Evolutionary conservation across 2,113 vertebrate genomes (phyloP).

Genomic region (Glaucidium brasilianum): DNA sequence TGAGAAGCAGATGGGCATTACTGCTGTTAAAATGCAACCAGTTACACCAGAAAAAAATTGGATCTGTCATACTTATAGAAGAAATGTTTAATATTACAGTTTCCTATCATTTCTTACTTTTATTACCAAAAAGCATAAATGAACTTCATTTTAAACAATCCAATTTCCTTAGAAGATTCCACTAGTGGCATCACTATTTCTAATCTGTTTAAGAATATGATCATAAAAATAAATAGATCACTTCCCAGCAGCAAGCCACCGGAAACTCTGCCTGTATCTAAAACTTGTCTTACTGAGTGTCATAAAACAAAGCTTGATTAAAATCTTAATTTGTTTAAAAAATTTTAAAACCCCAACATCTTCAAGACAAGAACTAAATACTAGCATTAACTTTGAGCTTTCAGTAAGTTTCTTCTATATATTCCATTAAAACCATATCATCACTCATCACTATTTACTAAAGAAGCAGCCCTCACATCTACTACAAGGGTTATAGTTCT

Average conservation of each 20-base stretch:
- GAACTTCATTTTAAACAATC: background rate
- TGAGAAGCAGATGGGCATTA: conserved; percentile 51
- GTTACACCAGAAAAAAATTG: background rate
- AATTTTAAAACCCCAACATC: background rate
- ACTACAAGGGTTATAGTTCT: background rate
- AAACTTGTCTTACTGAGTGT: background rate
- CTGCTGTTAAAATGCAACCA: conserved; percentile 34
- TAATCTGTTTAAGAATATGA: background rate
- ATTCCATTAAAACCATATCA: background rate
- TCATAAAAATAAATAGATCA: background rate
- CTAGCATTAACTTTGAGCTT: background rate
- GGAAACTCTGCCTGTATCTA: background rate
- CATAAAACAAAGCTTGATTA: background rate
- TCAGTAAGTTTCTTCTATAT: background rate
- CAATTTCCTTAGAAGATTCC: background rate
- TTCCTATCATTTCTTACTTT: background rate
- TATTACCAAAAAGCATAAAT: background rate
- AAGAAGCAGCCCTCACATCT: background rate
- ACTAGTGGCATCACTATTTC: background rate
- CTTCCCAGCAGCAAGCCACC: background rate
- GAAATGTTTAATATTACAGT: background rate
- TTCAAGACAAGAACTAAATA: background rate
- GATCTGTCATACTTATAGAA: background rate
- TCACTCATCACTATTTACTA: background rate
- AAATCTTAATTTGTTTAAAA: background rate